Evolutionary conservation across 2,113 vertebrate species (phyloP).

Genomic region (Taurulus bubalis): DNA sequence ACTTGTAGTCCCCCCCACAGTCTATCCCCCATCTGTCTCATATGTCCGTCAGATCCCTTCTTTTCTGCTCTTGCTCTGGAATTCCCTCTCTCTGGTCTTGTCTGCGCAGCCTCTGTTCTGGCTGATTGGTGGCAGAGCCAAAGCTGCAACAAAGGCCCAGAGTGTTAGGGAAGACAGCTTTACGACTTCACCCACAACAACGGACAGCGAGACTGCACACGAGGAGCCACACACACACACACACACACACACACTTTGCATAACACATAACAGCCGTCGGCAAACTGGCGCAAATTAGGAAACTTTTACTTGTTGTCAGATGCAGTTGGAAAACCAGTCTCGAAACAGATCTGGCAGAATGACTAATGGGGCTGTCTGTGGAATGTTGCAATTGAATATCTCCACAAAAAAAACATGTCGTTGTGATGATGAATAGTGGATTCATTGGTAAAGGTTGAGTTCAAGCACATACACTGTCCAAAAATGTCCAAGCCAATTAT

Average conservation of each 20-base stretch:
- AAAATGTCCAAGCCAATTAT: conserved; percentile 20
- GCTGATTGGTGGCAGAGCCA: neutral
- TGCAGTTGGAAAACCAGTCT: conserved; percentile 26
- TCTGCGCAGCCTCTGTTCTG: conserved; percentile 43
- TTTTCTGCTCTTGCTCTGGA: neutral
- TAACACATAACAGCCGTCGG: neutral
- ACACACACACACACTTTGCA: neutral
- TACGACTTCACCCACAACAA: neutral
- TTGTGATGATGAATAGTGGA: neutral
- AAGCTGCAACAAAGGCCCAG: conserved; percentile 24
- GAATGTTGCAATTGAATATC: conserved; percentile 21
- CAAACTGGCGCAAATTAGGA: conserved; percentile 26
- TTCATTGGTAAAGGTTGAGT: conserved; percentile 2
- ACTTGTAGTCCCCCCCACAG: neutral
- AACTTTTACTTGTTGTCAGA: conserved; percentile 16
- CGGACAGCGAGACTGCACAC: conserved; percentile 6
- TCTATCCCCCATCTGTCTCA: conserved; percentile 22
- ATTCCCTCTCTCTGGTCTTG: conserved; percentile 17
- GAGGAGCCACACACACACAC: neutral
- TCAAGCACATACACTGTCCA: neutral
- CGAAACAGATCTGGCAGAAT: neutral
- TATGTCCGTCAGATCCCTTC: neutral
- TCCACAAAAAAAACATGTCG: neutral
- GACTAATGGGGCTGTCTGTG: conserved; percentile 1
- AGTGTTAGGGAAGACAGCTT: conserved; percentile 20